phyloP scores from a whole-genome alignment of 2,888 invertebrate genomes.

The Eucriotettix oculatus region DNA sequence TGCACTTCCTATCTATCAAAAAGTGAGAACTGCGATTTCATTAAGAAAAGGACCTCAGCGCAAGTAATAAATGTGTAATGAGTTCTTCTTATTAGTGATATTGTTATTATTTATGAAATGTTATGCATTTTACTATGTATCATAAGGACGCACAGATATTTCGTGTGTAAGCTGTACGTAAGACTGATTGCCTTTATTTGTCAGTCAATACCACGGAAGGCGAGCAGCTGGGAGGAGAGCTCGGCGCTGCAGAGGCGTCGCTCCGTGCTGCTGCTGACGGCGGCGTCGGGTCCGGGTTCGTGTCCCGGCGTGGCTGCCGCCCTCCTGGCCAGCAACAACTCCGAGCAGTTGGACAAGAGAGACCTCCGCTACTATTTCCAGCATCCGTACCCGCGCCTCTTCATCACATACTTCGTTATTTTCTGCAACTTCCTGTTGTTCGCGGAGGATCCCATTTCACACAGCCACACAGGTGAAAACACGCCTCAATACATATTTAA shows the following conservation, averaged over 20 bases:
- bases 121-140: too few relatives aligned
- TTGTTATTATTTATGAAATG: too few relatives aligned
- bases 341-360: conserved; percentile 23
- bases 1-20: too few relatives aligned
- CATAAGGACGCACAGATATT: too few relatives aligned
- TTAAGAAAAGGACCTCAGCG: too few relatives aligned
- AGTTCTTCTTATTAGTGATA: too few relatives aligned
- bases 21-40: too few relatives aligned
- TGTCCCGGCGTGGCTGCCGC: conserved; percentile 5
- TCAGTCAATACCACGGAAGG: conserved; percentile 6
- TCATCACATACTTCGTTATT: conserved; percentile 29
- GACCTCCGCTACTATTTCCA: conserved; percentile 32
- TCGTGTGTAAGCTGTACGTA: too few relatives aligned
- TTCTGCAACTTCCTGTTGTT: conserved; percentile 33
- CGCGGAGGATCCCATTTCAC: conserved; percentile 33
- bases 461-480: conserved; percentile 26
- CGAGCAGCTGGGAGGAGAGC: conserved; percentile 14
- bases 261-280: conserved; percentile 8
- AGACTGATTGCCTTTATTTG: not conserved
- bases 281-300: conserved; percentile 2
- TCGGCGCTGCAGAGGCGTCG: conserved; percentile 10
- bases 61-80: too few relatives aligned
- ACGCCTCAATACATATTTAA: too few relatives aligned
- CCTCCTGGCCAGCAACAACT: conserved; percentile 4
- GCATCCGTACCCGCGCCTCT: conserved; percentile 30